phyloP scores from a whole-genome alignment of 2,797 vertebrate genomes.

The Threskiornis aethiopicus region DNA sequence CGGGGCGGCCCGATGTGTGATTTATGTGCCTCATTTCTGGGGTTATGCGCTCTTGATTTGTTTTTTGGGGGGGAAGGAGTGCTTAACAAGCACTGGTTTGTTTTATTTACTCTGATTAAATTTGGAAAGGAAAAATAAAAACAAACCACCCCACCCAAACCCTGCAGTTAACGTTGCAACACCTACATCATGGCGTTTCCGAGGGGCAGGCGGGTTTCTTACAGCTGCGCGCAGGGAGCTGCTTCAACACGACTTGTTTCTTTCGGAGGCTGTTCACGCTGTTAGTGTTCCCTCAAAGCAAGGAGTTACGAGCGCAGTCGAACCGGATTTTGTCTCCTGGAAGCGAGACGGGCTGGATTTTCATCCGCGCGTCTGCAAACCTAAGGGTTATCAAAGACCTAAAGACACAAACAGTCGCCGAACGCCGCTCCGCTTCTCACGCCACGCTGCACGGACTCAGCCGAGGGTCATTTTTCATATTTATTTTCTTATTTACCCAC shows the following conservation, averaged over 20 bases:
- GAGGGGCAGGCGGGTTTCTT: neutral
- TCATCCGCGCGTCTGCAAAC: neutral
- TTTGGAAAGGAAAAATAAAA: neutral
- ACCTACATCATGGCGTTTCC: neutral
- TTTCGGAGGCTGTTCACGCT: neutral
- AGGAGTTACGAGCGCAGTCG: neutral
- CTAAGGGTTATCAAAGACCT: neutral
- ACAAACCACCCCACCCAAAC: neutral
- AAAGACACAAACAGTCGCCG: neutral
- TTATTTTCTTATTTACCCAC: neutral
- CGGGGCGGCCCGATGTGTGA: neutral
- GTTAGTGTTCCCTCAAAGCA: accelerated
- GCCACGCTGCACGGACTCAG: neutral
- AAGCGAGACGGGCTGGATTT: neutral
- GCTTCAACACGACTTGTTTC: neutral
- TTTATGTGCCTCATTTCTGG: neutral
- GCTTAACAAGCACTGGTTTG: neutral
- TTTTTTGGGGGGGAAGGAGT: neutral
- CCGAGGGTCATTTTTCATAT: accelerated
- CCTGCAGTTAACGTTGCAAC: neutral
- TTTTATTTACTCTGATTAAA: neutral
- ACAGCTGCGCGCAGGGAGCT: neutral
- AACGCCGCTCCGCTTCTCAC: neutral
- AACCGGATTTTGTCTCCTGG: neutral
- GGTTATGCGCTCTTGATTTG: neutral